Conservation (phyloP, 2,888 invertebrate genomes). For the Deladenus siricidicola region DNA sequence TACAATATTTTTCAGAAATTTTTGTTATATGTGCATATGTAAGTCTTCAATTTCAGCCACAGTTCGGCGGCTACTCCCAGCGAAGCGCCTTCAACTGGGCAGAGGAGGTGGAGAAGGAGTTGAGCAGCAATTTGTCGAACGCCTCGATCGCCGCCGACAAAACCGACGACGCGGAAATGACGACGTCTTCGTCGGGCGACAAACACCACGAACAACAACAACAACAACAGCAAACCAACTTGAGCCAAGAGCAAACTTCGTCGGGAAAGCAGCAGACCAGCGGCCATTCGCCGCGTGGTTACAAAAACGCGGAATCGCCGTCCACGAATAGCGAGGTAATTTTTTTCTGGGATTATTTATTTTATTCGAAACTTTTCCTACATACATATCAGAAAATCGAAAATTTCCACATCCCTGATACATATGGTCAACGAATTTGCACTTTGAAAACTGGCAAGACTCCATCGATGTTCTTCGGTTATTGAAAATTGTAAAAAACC, state of each 20-base stretch:
- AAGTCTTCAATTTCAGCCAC: neutral
- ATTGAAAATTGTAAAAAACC: no score
- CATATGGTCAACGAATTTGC: no score
- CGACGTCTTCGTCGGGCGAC: neutral
- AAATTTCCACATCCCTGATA: no score
- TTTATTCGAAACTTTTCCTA: no score
- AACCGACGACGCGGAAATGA: neutral
- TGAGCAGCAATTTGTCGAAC: neutral
- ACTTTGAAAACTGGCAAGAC: no score
- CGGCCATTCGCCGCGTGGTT: slow-evolving; percentile 8
- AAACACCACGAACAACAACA: neutral
- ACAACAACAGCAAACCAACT: neutral
- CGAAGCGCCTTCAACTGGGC: neutral
- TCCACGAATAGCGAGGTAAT: slow-evolving; percentile 36
- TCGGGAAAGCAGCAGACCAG: neutral
- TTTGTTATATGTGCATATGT: no score
- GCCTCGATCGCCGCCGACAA: neutral
- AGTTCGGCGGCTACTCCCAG: neutral
- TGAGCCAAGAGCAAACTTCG: no score
- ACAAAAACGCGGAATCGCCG: slow-evolving; percentile 36
- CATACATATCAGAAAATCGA: no score
- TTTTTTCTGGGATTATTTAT: no score
- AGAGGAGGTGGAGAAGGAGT: neutral
- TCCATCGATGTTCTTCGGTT: no score
- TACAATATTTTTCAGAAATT: neutral